Evolutionary conservation across 2,797 vertebrate species (phyloP).

Genomic region (Chaenodraco wilsoni): DNA sequence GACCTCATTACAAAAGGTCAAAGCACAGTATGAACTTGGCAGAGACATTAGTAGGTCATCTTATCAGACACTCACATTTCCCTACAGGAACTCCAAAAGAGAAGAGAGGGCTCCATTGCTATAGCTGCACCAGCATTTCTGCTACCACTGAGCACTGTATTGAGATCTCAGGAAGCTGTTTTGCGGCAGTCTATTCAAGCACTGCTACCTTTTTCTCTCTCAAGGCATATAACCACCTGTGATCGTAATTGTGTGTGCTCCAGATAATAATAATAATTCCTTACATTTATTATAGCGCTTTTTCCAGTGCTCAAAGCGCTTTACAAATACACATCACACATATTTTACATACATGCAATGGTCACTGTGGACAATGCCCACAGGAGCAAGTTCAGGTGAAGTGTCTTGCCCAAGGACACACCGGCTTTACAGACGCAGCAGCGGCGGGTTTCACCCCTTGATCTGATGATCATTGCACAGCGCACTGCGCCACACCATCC

Average conservation of each 20-base stretch:
- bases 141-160: conserved; percentile 5
- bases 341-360: no score
- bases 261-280: not conserved
- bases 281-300: no score
- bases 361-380: no score
- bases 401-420: no score
- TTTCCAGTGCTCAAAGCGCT: no score
- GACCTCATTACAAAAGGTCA: conserved; percentile 57
- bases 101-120: conserved; percentile 9
- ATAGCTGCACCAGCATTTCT: conserved; percentile 39
- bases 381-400: no score
- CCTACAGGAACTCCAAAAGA: conserved; percentile 28
- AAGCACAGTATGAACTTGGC: conserved; percentile 31
- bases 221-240: conserved; percentile 9
- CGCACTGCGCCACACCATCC: no score
- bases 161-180: conserved; percentile 21
- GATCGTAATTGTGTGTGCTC: not conserved
- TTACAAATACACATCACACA: no score
- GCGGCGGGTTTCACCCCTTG: no score
- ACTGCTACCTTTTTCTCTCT: conserved; percentile 5
- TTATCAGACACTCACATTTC: conserved; percentile 27
- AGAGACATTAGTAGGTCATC: conserved; percentile 36
- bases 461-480: no score
- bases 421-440: no score
- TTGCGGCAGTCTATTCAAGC: conserved; percentile 21